A percentile compares a stretch with the other conserved stretches of the same genome.
Conservation (phyloP, 2,113 vertebrate species). For the Alces alces region DNA sequence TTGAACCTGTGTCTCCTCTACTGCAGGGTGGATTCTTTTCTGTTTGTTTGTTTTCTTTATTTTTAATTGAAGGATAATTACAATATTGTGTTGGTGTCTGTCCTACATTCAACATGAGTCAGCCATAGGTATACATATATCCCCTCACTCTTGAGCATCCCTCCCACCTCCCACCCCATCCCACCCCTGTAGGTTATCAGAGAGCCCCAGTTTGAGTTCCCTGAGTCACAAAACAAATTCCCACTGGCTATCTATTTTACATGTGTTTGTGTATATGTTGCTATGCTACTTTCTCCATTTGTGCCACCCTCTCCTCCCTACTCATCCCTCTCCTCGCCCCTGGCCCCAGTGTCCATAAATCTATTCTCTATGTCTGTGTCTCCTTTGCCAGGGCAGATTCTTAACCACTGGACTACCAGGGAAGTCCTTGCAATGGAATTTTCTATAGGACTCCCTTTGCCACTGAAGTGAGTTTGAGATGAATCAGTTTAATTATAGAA, state of each 20-base stretch:
- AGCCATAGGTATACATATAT: not conserved
- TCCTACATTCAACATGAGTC: not conserved
- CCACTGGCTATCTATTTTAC: not conserved
- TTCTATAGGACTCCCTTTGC: not conserved
- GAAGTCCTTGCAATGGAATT: not conserved
- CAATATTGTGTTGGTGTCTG: not conserved
- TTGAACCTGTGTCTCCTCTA: not conserved
- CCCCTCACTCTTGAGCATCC: not conserved
- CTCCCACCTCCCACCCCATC: not conserved
- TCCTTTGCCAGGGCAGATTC: not conserved
- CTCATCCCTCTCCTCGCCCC: not conserved
- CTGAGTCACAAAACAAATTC: not conserved
- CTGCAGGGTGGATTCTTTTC: not conserved
- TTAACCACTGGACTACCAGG: not conserved
- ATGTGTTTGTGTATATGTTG: not conserved
- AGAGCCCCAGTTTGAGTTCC: not conserved
- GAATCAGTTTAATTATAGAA: not conserved
- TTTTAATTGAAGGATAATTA: not conserved
- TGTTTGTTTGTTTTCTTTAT: not conserved
- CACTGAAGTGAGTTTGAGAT: not conserved
- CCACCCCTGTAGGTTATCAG: not conserved
- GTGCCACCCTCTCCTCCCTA: not conserved
- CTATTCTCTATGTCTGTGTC: not conserved
- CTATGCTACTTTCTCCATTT: not conserved
- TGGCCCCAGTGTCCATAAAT: not conserved